phyloP scores from a whole-genome alignment of 2,888 invertebrate genomes.

The Muscina levida region DNA sequence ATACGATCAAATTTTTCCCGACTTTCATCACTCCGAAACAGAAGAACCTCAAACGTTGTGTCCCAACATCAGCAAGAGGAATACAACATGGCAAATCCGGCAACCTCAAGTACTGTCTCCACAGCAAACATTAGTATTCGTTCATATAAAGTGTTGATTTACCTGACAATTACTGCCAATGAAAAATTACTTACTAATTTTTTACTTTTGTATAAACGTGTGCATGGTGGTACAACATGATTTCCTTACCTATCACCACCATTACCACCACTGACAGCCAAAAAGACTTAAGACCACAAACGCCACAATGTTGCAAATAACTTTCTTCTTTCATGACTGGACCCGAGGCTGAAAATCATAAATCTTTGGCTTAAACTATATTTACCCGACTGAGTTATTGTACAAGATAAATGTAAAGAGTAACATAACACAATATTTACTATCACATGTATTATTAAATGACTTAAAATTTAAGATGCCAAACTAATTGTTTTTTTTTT shows the following conservation, averaged over 20 bases:
- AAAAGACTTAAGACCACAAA: too few relatives aligned
- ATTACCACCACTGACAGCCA: too few relatives aligned
- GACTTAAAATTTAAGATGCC: not conserved
- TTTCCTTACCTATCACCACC: not conserved
- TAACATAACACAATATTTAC: not conserved
- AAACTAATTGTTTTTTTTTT: conserved; percentile 8
- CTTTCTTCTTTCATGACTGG: conserved; percentile 30
- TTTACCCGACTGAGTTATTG: conserved; percentile 34
- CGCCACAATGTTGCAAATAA: conserved; percentile 32
- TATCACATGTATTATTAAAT: not conserved
- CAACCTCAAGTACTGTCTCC: not conserved
- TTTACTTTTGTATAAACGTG: conserved; percentile 34
- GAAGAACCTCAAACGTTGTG: too few relatives aligned
- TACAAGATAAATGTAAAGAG: too few relatives aligned
- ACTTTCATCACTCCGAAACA: not conserved
- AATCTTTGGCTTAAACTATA: conserved; percentile 33
- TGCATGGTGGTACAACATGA: too few relatives aligned
- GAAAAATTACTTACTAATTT: conserved; percentile 54
- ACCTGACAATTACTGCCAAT: conserved; percentile 57
- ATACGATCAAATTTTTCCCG: too few relatives aligned
- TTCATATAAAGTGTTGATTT: conserved; percentile 59
- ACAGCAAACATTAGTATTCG: conserved; percentile 9
- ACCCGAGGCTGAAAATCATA: conserved; percentile 32
- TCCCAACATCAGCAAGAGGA: not conserved
- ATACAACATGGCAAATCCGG: not conserved